Evolutionary conservation across 2,797 vertebrate genomes (phyloP).

Genomic region (Gambelia wislizenii): DNA sequence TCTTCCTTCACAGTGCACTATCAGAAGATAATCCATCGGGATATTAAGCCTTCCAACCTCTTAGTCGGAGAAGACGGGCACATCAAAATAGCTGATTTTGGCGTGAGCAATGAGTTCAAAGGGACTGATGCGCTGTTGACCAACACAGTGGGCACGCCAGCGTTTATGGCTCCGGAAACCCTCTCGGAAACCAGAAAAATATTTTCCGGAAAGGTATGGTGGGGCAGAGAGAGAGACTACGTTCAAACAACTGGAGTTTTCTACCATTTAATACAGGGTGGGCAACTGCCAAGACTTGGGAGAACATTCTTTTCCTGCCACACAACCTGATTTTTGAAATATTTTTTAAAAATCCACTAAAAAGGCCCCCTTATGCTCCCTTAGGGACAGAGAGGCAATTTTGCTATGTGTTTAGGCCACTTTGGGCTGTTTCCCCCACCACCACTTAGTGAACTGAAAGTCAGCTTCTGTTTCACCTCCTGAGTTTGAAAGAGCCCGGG

Average conservation of each 20-base stretch:
- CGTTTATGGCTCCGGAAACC: slow-evolving; percentile 95
- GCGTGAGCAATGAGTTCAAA: slow-evolving; percentile 98
- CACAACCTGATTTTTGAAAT: no score
- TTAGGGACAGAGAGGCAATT: no score
- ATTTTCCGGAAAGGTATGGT: slow-evolving; percentile 95
- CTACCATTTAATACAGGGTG: neutral
- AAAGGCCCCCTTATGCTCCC: no score
- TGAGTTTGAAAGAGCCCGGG: no score
- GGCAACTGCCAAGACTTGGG: no score
- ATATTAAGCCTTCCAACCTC: slow-evolving; percentile 97
- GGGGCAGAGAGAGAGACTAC: fast-evolving
- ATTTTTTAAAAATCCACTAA: no score
- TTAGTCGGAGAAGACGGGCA: slow-evolving; percentile 95
- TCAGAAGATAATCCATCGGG: slow-evolving; percentile 98
- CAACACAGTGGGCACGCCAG: slow-evolving; percentile 96
- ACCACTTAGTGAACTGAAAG: no score
- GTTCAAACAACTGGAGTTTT: neutral
- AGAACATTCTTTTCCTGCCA: no score
- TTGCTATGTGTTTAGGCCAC: no score
- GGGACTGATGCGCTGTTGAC: slow-evolving; percentile 93
- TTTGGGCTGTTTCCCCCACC: no score
- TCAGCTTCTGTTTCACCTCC: no score
- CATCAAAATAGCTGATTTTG: slow-evolving; percentile 96
- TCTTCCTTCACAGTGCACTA: slow-evolving; percentile 88
- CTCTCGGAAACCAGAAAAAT: slow-evolving; percentile 95